Evolutionary conservation across 2,888 invertebrate species (phyloP).

Genomic region (Rhagium mordax): DNA sequence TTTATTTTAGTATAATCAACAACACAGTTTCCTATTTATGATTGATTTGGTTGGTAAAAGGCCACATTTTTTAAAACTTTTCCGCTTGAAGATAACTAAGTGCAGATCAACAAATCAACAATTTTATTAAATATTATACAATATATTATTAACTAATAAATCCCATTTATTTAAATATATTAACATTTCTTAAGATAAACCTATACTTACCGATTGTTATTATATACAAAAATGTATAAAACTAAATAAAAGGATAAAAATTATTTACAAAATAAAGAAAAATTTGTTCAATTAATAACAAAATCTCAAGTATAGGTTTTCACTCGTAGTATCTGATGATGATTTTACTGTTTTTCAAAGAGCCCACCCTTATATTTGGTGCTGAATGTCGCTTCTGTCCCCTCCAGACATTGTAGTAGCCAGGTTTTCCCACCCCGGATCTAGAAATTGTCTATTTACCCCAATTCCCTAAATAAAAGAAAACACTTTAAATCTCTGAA

Average conservation of each 20-base stretch:
- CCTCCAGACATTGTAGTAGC: constrained; percentile 44
- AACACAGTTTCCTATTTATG: neutral
- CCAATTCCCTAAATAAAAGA: constrained; percentile 45
- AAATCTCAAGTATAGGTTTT: constrained; percentile 53
- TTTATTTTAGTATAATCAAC: too few relatives aligned
- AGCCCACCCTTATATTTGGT: constrained; percentile 56
- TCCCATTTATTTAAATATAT: constrained; percentile 14
- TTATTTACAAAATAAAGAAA: constrained; percentile 41
- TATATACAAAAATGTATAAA: constrained; percentile 36
- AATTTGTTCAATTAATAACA: constrained; percentile 41
- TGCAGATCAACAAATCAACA: constrained; percentile 20
- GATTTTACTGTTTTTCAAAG: constrained; percentile 45
- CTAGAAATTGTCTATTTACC: constrained; percentile 47
- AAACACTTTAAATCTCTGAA: neutral
- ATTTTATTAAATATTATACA: constrained; percentile 37
- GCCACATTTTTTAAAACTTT: constrained; percentile 31
- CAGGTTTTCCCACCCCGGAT: constrained; percentile 60
- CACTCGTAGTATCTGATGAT: constrained; percentile 24
- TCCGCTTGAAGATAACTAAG: constrained; percentile 22
- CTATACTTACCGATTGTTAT: constrained; percentile 23
- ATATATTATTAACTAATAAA: constrained; percentile 19
- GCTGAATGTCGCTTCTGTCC: constrained; percentile 43
- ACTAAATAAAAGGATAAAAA: constrained; percentile 34
- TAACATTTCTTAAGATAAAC: constrained; percentile 31
- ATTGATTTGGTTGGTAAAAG: constrained; percentile 2